Evolutionary conservation across 2,797 vertebrate genomes (phyloP).

Genomic region (Bradypodion ventrale): DNA sequence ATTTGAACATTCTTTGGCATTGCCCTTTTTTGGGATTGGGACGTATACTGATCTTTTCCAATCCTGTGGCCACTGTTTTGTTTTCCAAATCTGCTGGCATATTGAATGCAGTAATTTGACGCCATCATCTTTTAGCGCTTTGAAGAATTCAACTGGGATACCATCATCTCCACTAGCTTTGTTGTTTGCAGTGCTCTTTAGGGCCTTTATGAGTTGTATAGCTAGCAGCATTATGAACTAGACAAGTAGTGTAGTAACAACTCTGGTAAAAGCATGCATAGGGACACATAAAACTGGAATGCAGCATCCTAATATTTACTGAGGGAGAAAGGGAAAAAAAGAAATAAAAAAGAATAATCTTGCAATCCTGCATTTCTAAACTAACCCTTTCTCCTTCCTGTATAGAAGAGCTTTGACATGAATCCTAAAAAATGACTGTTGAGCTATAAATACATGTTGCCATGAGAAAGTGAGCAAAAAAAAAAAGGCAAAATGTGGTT

Average conservation of each 20-base stretch:
- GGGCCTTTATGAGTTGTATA: no score
- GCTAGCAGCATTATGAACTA: not conserved
- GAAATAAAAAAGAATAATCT: slow-evolving; percentile 41
- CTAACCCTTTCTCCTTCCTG: slow-evolving; percentile 14
- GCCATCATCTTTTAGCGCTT: no score
- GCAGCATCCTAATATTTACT: slow-evolving; percentile 17
- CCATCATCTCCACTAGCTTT: no score
- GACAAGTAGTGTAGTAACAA: slow-evolving; percentile 16
- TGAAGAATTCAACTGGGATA: no score
- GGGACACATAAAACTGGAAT: slow-evolving; percentile 43
- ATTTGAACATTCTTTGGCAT: no score
- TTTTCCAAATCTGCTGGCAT: no score
- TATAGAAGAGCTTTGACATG: slow-evolving; percentile 45
- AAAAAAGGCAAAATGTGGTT: slow-evolving; percentile 45
- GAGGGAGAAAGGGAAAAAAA: not conserved
- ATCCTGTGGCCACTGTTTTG: no score
- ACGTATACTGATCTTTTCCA: no score
- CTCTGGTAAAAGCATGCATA: slow-evolving; percentile 32
- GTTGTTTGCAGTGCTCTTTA: no score
- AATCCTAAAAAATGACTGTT: slow-evolving; percentile 48
- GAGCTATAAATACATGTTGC: slow-evolving; percentile 49
- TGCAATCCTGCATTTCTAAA: slow-evolving; percentile 36
- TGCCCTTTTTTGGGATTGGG: no score
- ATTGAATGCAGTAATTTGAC: no score
- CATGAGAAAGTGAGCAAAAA: slow-evolving; percentile 42